These are phyloP conservation scores for Pseudoips prasinana DNA, from an alignment of 2,888 invertebrate genomes.

Conservation along the genomic window DNA sequence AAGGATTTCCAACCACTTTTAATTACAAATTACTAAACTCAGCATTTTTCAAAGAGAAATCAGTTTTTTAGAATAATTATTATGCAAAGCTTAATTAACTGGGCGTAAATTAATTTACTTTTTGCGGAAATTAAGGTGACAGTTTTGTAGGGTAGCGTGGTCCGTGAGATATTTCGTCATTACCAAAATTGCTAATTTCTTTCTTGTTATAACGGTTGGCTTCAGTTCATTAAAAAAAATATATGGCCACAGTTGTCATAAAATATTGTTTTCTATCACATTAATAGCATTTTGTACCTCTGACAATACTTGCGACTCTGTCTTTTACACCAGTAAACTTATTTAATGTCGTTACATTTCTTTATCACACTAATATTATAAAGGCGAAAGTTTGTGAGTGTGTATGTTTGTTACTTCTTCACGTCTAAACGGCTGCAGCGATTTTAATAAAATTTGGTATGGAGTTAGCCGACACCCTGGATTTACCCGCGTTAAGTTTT, in stretches of 20 bases:
- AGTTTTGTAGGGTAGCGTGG: constrained; percentile 27
- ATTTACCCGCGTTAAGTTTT: no score
- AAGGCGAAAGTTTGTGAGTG: no score
- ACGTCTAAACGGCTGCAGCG: no score
- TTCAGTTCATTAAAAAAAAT: no score
- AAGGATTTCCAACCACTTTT: constrained; percentile 62
- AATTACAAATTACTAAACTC: constrained; percentile 65
- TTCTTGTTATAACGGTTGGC: constrained; percentile 19
- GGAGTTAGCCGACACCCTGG: no score
- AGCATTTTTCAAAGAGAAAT: constrained; percentile 58
- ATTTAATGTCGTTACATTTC: no score
- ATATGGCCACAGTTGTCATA: no score
- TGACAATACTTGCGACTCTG: no score
- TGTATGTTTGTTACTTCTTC: no score
- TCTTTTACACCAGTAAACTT: no score
- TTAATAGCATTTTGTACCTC: constrained; percentile 1
- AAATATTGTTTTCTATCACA: constrained; percentile 6
- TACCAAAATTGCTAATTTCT: constrained; percentile 31
- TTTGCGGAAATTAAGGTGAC: constrained; percentile 51
- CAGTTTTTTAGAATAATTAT: constrained; percentile 56
- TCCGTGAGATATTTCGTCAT: constrained; percentile 32
- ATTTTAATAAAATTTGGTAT: no score
- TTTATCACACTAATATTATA: no score
- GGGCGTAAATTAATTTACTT: constrained; percentile 54
- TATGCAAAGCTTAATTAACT: constrained; percentile 74